Percentiles rank a stretch among this genome's conserved stretches.
Evolutionary conservation across 2,113 vertebrate species (phyloP).

Genomic region (Bungarus multicinctus): DNA sequence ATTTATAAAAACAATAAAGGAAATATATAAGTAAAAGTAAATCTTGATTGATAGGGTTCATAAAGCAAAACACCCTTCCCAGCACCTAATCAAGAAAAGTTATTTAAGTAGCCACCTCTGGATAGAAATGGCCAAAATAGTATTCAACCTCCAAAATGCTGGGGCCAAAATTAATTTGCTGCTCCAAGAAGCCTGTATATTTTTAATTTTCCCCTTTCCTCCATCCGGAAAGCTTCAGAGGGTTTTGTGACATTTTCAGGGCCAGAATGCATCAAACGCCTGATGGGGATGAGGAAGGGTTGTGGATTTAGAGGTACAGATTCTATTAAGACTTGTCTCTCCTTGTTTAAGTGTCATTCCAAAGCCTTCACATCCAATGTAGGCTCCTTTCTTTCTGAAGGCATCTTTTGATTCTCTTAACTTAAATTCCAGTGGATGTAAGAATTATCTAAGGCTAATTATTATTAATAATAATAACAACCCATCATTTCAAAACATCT

Average conservation of each 20-base stretch:
- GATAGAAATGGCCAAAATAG: not conserved
- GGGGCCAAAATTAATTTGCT: not conserved
- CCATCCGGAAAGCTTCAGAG: not conserved
- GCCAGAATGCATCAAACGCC: not conserved
- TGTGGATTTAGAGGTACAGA: not conserved
- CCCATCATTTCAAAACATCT: not conserved
- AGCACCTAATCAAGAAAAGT: not conserved
- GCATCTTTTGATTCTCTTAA: not conserved
- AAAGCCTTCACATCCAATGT: not conserved
- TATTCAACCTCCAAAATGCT: not conserved
- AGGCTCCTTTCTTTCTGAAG: not conserved
- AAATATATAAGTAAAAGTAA: not conserved
- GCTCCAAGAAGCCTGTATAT: not conserved
- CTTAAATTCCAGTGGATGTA: not conserved
- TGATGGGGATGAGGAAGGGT: not conserved
- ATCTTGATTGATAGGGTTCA: not conserved
- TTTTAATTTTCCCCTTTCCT: not conserved
- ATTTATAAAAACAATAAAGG: not conserved
- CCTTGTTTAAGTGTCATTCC: not conserved
- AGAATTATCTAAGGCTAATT: not conserved
- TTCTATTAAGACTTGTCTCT: not conserved
- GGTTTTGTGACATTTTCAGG: not conserved
- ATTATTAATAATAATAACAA: not conserved
- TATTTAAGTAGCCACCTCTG: not conserved
- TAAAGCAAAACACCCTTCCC: not conserved